Conservation (phyloP, 2,888 invertebrate species). For the Scrobipalpa costella region DNA sequence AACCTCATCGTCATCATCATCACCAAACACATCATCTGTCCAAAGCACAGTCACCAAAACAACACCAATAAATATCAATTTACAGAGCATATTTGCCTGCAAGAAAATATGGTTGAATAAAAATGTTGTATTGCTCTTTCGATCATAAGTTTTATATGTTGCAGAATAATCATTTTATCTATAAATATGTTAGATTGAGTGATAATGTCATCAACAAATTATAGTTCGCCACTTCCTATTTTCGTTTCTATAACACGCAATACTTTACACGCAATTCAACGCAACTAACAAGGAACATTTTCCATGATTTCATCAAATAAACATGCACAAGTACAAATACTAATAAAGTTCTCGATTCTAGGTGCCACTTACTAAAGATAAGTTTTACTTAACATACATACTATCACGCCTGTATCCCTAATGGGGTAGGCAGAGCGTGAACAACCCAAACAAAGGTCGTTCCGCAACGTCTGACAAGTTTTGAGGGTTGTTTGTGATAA, state of each 20-base stretch:
- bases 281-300: too few species aligned
- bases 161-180: neutral
- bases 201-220: conserved; percentile 10
- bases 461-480: too few species aligned
- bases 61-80: neutral
- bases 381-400: too few species aligned
- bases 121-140: neutral
- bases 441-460: too few species aligned
- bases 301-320: neutral
- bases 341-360: too few species aligned
- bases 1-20: neutral
- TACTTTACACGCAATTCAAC: neutral
- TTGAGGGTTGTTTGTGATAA: too few species aligned
- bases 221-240: neutral
- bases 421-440: too few species aligned
- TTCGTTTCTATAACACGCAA: neutral
- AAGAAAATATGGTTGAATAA: neutral
- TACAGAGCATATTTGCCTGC: conserved; percentile 4
- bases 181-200: neutral
- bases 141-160: conserved; percentile 9
- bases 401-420: too few species aligned
- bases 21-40: conserved; percentile 4
- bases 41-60: neutral
- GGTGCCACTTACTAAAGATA: too few species aligned
- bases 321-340: too few species aligned